phyloP scores from a whole-genome alignment of 1,140 invertebrate genomes.

The Hyles vespertilio region DNA sequence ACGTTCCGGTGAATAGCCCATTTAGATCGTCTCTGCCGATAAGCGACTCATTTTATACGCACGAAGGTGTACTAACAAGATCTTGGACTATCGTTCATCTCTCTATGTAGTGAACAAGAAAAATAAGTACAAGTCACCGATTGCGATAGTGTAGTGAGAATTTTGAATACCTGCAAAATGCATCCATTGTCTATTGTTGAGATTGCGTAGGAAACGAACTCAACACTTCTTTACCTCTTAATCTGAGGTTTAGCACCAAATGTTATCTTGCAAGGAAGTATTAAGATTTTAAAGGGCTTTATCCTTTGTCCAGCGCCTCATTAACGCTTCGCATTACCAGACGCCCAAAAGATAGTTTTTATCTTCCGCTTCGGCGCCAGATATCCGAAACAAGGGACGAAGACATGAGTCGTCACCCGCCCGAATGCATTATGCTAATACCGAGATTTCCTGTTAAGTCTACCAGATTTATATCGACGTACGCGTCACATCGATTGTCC shows the following conservation, averaged over 20 bases:
- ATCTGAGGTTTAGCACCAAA: constrained; percentile 27
- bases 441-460: constrained; percentile 48
- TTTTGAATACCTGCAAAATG: constrained; percentile 10
- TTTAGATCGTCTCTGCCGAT: constrained; percentile 10
- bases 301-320: constrained; percentile 18
- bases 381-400: constrained; percentile 34
- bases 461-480: constrained; percentile 6
- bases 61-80: constrained; percentile 14
- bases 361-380: constrained; percentile 9
- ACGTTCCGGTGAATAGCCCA: constrained; percentile 3
- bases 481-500: constrained; percentile 51
- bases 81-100: constrained; percentile 18
- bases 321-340: constrained; percentile 20
- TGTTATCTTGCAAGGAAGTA: constrained; percentile 35
- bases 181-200: constrained; percentile 2
- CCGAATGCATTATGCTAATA: constrained; percentile 63
- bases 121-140: constrained; percentile 18
- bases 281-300: constrained; percentile 16
- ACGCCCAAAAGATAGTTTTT: constrained; percentile 2
- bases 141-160: constrained; percentile 26
- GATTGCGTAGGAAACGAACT: neutral
- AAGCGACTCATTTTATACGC: constrained; percentile 15
- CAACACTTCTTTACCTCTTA: constrained; percentile 17
- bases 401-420: constrained; percentile 36
- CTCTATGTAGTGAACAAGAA: constrained; percentile 23